A percentile compares a stretch with the other conserved stretches of the same genome.
These are phyloP conservation scores for Porphyrio hochstetteri DNA, from an alignment of 2,113 vertebrate species.

Conservation along the genomic window DNA sequence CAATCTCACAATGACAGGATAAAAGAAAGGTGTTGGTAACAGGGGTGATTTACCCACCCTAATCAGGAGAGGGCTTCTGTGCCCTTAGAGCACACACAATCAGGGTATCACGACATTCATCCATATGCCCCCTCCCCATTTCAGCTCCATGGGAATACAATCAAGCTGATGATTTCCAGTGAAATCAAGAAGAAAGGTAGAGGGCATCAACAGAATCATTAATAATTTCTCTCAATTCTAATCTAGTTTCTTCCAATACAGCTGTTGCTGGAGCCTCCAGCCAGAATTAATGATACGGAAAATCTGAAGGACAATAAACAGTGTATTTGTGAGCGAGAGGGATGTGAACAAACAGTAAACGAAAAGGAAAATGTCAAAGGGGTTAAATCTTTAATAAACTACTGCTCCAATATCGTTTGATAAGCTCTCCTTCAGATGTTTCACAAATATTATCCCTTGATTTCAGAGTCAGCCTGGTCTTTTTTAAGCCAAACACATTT, in stretches of 20 bases:
- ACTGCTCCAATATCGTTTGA: background rate
- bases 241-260: constrained; percentile 13
- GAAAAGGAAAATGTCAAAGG: constrained; percentile 44
- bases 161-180: background rate
- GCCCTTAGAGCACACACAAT: background rate
- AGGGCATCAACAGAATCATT: constrained; percentile 47
- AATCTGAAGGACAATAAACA: constrained; percentile 41
- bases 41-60: background rate
- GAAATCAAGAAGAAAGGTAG: constrained; percentile 34
- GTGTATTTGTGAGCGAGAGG: constrained; percentile 6
- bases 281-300: constrained; percentile 34
- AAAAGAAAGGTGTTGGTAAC: background rate
- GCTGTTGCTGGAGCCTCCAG: constrained; percentile 14
- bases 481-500: constrained; percentile 22
- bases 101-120: background rate
- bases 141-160: background rate
- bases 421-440: background rate
- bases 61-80: background rate
- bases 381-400: constrained; percentile 49
- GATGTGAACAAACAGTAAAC: constrained; percentile 30
- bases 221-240: constrained; percentile 36
- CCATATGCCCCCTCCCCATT: background rate
- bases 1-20: background rate
- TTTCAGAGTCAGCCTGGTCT: background rate
- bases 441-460: background rate